Evolutionary conservation across 2,888 invertebrate genomes (phyloP).

Genomic region (Sarcophaga caerulescens): DNA sequence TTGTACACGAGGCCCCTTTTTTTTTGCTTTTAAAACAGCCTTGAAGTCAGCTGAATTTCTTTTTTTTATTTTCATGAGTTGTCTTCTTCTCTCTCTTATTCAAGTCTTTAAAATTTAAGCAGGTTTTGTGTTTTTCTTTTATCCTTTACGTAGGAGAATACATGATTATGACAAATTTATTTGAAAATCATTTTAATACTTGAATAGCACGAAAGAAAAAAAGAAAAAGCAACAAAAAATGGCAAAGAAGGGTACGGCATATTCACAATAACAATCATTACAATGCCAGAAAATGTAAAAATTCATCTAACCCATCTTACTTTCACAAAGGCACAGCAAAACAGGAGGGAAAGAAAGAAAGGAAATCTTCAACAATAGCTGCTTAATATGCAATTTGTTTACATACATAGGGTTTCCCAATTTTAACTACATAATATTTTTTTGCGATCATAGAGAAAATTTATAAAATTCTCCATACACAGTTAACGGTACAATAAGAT

Average conservation of each 20-base stretch:
- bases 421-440: background rate
- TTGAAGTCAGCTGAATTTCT: constrained; percentile 7
- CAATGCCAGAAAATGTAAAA: background rate
- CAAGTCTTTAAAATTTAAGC: background rate
- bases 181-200: background rate
- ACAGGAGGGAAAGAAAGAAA: background rate
- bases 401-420: background rate
- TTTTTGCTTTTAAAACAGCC: background rate
- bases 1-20: background rate
- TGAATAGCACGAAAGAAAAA: background rate
- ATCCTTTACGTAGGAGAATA: background rate
- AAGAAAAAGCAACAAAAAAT: background rate
- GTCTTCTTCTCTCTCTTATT: background rate
- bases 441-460: too few species aligned
- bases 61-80: background rate
- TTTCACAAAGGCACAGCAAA: background rate
- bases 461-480: too few species aligned
- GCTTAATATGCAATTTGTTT: background rate
- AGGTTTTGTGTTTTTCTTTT: background rate
- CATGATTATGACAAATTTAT: background rate
- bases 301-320: background rate
- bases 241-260: background rate
- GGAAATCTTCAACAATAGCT: background rate
- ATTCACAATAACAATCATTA: background rate
- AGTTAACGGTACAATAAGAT: too few species aligned